These are phyloP conservation scores for Scaptomyza montana DNA, from an alignment of 1,140 invertebrate genomes.

Conservation along the genomic window DNA sequence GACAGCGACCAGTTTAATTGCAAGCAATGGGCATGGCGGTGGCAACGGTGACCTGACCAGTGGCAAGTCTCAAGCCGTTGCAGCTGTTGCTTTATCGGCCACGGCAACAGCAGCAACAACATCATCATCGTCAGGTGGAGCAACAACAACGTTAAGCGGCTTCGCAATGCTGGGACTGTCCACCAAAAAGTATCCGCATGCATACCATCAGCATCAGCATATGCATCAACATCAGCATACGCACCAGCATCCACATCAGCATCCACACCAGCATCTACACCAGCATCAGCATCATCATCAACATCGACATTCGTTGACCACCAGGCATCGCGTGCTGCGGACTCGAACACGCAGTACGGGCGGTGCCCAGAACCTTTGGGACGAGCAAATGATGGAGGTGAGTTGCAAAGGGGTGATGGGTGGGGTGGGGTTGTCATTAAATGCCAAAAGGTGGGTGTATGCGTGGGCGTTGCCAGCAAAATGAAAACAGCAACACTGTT, in stretches of 20 bases:
- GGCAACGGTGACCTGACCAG: constrained; percentile 32
- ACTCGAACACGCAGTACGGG: constrained; percentile 77
- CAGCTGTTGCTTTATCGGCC: not conserved
- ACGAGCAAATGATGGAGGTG: constrained; percentile 85
- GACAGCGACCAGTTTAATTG: constrained; percentile 18
- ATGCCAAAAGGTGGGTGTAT: not conserved
- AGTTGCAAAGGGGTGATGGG: constrained; percentile 27
- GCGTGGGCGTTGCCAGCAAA: too few species aligned
- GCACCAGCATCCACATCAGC: constrained; percentile 15
- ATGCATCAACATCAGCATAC: constrained; percentile 2
- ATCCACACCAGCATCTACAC: constrained; percentile 43
- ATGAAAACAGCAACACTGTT: too few species aligned
- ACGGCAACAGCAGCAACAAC: not conserved
- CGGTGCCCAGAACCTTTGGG: constrained; percentile 81
- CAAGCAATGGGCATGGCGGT: constrained; percentile 39
- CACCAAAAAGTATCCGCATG: constrained; percentile 62
- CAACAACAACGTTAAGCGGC: constrained; percentile 39
- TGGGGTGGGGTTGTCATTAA: not conserved
- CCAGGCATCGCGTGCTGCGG: constrained; percentile 71
- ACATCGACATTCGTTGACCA: constrained; percentile 80
- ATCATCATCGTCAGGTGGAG: not conserved
- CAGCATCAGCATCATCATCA: constrained; percentile 61
- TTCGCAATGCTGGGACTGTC: constrained; percentile 61
- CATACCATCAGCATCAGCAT: constrained; percentile 35
- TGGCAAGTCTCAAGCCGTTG: constrained; percentile 6